Conservation (phyloP, 1,140 invertebrate genomes). For the Drosophila yakuba region DNA sequence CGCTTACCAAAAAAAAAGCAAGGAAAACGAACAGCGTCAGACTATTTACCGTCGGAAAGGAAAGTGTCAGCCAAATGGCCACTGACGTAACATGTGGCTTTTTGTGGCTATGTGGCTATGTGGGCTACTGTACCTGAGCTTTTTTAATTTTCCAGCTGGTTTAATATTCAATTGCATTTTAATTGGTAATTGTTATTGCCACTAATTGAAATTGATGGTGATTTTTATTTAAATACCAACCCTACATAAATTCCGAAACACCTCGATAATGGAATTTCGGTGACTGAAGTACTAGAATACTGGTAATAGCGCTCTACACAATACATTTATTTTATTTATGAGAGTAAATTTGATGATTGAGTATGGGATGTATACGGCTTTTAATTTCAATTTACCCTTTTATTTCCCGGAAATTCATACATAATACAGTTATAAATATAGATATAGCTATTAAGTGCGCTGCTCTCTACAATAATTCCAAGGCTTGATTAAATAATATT, state of each 20-base stretch:
- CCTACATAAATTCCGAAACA: neutral
- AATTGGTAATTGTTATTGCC: constrained; percentile 5
- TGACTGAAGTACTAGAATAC: neutral
- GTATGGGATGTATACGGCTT: too few species aligned
- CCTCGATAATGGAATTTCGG: neutral
- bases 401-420: too few species aligned
- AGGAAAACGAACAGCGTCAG: constrained; percentile 9
- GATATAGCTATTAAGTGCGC: too few species aligned
- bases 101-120: neutral
- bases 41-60: constrained; percentile 11
- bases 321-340: too few species aligned
- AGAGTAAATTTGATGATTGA: too few species aligned
- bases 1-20: neutral
- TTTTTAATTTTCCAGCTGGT: neutral
- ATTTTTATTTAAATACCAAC: neutral
- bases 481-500: neutral
- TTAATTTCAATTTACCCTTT: too few species aligned
- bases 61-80: constrained; percentile 1
- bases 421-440: too few species aligned
- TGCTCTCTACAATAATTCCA: too few species aligned
- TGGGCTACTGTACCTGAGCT: neutral
- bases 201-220: neutral
- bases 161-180: constrained; percentile 5
- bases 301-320: too few species aligned
- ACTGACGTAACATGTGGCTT: constrained; percentile 20